Percentiles rank a stretch among this genome's conserved stretches.
Conservation (phyloP, 2,113 vertebrate species). For the Platysternon megacephalum region DNA sequence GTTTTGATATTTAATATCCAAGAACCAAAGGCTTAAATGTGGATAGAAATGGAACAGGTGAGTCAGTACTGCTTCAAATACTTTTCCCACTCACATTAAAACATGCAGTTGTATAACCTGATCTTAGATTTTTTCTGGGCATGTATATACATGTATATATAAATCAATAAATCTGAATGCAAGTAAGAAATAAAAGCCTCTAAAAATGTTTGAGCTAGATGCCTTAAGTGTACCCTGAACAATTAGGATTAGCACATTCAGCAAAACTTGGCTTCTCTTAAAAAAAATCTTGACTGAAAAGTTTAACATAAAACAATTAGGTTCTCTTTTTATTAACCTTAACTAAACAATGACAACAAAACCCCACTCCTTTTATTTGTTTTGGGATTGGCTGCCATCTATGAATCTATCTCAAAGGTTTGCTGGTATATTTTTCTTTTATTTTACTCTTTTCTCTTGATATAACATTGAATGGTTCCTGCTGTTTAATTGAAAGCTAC, state of each 20-base stretch:
- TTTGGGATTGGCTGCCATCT: not conserved
- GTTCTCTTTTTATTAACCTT: not conserved
- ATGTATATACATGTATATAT: not conserved
- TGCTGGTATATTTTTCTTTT: not conserved
- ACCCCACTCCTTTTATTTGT: not conserved
- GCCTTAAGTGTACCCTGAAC: not conserved
- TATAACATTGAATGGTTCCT: not conserved
- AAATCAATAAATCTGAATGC: not conserved
- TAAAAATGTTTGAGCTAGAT: not conserved
- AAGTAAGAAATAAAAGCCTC: not conserved
- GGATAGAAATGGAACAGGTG: not conserved
- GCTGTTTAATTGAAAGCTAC: not conserved
- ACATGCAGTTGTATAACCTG: not conserved
- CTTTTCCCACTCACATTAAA: not conserved
- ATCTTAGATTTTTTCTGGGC: not conserved
- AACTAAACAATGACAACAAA: not conserved
- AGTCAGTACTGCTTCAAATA: not conserved
- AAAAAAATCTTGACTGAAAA: not conserved
- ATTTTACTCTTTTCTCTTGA: not conserved
- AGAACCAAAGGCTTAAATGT: not conserved
- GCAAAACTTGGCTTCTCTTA: not conserved
- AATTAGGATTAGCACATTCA: not conserved
- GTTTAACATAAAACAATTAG: not conserved
- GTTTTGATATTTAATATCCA: not conserved
- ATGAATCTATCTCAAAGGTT: not conserved